A percentile compares a stretch with the other conserved stretches of the same genome.
Evolutionary conservation across 2,797 vertebrate genomes (phyloP).

Genomic region (Mormyrops attenuatus): DNA sequence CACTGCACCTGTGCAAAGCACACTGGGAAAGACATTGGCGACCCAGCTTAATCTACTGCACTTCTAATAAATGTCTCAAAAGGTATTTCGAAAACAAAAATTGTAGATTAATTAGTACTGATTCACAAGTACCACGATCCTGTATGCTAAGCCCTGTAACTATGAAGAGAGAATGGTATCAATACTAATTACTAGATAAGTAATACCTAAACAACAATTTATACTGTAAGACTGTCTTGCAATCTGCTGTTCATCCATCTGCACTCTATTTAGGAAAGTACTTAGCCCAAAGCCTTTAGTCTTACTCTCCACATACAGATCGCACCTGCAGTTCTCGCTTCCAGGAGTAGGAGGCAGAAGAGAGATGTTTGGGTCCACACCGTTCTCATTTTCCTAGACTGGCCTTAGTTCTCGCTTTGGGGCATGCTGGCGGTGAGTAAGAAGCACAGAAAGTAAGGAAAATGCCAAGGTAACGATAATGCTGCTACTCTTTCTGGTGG

Average conservation of each 20-base stretch:
- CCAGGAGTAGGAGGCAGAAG: slow-evolving; percentile 45
- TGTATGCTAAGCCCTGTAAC: neutral
- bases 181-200: neutral
- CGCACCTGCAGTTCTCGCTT: slow-evolving; percentile 44
- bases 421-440: slow-evolving; percentile 5
- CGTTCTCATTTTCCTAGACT: slow-evolving; percentile 34
- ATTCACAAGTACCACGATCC: neutral
- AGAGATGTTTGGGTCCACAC: slow-evolving; percentile 33
- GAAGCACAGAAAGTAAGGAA: neutral
- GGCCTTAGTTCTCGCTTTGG: neutral
- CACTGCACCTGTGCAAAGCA: slow-evolving; percentile 37
- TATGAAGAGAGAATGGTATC: neutral
- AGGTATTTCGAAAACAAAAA: neutral
- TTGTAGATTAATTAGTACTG: neutral
- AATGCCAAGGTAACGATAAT: neutral
- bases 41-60: neutral
- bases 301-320: neutral
- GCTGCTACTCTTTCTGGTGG: neutral
- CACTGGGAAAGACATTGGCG: slow-evolving; percentile 35
- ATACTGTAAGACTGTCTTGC: neutral
- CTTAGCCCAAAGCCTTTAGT: neutral
- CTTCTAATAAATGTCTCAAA: neutral
- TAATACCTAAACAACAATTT: neutral
- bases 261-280: no score
- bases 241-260: neutral